Base-by-base conservation (phyloP, 2,888 invertebrate species). In the Spodoptera littoralis region DNA sequence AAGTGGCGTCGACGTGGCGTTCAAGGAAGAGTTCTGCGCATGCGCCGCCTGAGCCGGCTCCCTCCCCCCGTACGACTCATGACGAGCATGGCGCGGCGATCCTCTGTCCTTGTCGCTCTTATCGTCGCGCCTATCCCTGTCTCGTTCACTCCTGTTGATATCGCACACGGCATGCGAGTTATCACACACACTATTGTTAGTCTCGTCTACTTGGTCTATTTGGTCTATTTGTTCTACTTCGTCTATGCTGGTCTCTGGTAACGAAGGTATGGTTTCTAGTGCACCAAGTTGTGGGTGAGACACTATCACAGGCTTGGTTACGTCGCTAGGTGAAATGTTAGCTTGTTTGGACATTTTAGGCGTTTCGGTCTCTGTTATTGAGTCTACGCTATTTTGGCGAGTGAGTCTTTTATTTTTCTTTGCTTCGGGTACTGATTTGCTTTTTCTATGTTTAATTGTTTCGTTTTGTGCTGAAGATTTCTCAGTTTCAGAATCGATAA, bases 111-210 rank as follows among this genome's bases (percentile, higher is more conserved):
- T 91, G 54, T 92, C 89, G 50, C 82, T 75, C 80, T 83, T 89
- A 68, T 78, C 78, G 36, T 78, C 78, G 9, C 60, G 51, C 49
- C 65, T 69, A 63, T 90, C 89, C 67, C 77, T 88, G 52, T 92
- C 92, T 74, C 85, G 85, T 70, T 92, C 92, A 77, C 79, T 86
- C 90, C 92, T 90, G 94, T 88, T 90, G 88, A 88, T 88, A 93
- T 82, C 86, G 90, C 94, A 94, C 93, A 89, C 94, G 88, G 94
- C 94, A 94, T 94, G 94, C 94, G 90, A 91, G 94, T 94, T 93
- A 94, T 86, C 90, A 93, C 94, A 93, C 93, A 93, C 93, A 90
- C 93, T 93, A 91, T 81, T 87, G 93, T 93, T 93, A 94, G 90
- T 89, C 65, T 85, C 90, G 78, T 93, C 92, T 88, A 92, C 80